These are phyloP conservation scores for Zaprionus taronus DNA, from an alignment of 1,140 invertebrate genomes.

Conservation along the genomic window DNA sequence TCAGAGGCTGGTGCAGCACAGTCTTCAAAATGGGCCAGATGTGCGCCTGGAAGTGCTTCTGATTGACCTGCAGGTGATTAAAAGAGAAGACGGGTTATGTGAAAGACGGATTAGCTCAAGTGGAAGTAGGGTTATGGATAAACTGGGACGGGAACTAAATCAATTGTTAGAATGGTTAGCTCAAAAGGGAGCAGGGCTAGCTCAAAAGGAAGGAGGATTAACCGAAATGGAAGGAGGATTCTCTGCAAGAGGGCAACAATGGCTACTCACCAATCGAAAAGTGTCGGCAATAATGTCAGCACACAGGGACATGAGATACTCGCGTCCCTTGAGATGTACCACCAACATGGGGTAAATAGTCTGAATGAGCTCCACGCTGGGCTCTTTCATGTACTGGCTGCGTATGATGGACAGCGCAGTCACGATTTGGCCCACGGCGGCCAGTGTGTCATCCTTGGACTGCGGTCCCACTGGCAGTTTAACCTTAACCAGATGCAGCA, in stretches of 20 bases:
- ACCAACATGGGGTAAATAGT: constrained; percentile 40
- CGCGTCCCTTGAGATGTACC: constrained; percentile 50
- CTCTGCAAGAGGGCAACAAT: background rate
- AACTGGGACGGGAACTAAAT: too few species aligned
- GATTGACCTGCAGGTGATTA: constrained; percentile 6
- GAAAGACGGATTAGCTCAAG: background rate
- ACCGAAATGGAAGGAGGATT: background rate
- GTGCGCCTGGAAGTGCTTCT: too few species aligned
- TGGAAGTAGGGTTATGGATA: too few species aligned
- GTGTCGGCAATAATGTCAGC: constrained; percentile 34
- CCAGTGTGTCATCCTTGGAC: constrained; percentile 57
- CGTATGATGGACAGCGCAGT: constrained; percentile 38
- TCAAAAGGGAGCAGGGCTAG: too few species aligned
- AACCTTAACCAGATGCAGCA: constrained; percentile 42
- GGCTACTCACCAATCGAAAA: constrained; percentile 33
- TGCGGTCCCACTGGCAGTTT: constrained; percentile 44
- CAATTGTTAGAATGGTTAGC: background rate
- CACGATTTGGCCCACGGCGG: constrained; percentile 61
- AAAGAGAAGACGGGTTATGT: background rate
- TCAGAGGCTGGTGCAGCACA: too few species aligned
- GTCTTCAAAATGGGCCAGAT: too few species aligned
- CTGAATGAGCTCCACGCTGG: constrained; percentile 20
- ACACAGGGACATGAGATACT: constrained; percentile 53
- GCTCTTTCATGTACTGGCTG: constrained; percentile 23
- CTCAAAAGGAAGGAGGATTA: background rate